Evolutionary conservation across 2,113 vertebrate species (phyloP), one percentile per base, ranked within the genome.

Genomic region (Tapirus terrestris): DNA sequence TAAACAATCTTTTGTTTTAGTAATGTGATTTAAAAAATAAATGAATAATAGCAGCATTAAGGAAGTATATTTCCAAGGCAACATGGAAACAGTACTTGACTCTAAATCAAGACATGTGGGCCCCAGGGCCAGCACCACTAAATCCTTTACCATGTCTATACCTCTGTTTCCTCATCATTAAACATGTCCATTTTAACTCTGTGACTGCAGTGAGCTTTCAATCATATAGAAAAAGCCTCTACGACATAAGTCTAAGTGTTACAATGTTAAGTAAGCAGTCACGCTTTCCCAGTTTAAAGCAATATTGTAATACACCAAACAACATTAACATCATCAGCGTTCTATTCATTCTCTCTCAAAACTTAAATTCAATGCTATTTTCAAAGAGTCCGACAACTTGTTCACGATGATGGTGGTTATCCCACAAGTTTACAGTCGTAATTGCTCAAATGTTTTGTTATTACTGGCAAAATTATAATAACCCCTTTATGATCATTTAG

Each of bases 401-500:
- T 48, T 92, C 61, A 45, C 39, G 90, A 96, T 36, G 43, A 76
- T 31, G 23, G 65, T 61, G 82, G 80, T 91, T 65, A 95, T 68
- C 65, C 87, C 82, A 56, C 89, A 93, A 72, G 60, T 70, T 89
- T 76, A 93, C 67, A 85, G 60, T 13, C 63, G 65, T 56, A 76
- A 56, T 70, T 91, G 43, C 61, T 80, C 45, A 21, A 93, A 76
- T 89, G 39, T 80, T 93, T 95, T 70, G 31, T 91, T 89, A 82
- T 85, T 82, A 93, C 45, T 89, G 25, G 53, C 58, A 60, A 93
- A 91, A 20, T 82, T 72, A 76, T 45, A 89, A 93, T 33, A 85
- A 53, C 43, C 48, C 7, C 53, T 96, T 97, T 93, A 84, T 48
- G 72, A 93, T 84, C 17, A 81, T 89, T 80, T 48, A 25, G 65